Evolutionary conservation across 2,888 invertebrate species (phyloP), one percentile per base, ranked within the genome.

Genomic region (Melolontha melolontha): DNA sequence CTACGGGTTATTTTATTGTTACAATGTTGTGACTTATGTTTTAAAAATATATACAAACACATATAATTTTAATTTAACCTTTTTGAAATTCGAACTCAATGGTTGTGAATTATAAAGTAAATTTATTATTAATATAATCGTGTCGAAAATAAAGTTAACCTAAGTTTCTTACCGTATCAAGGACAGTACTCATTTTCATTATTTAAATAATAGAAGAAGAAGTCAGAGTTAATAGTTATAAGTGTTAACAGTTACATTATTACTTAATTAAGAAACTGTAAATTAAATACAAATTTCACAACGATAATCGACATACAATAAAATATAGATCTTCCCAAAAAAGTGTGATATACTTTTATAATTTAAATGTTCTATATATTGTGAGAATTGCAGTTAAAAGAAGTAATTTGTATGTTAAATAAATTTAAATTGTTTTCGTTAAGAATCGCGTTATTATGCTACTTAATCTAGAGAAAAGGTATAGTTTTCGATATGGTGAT

Each of bases 1-100:
- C 73, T 72, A 70, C 73, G 74, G 74, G 72, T 75, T 73, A 74
- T 74, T 74, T 75, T 74, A 75, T 75, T 73, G 71, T 74, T 73
- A 74, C 68, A 75, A 74, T 74, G 75, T 75, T 75, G 75, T 75
- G 74, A 75, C 72, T 68, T 71, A 70, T 68, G 72, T 69, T 72
- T 63, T 62, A 67, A 59, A 67, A 49, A 63, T 72, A 57, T 44
- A 51, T 54, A 67, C 49, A 22, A 11, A 49, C 12, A 41, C 63
- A 49, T 51, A 63, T 72, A 71, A 54, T 69, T 71, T 70, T 67
- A 67, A 67, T 71, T 72, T 68, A 55, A 50, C 34, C 49, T 63
- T 64, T 29, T 67, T 52, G 63, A 52, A 57, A 64, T 40, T 27
- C 64, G 54, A 67, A 54, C 67, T 64, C 44, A 8, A 67, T 54